Conservation (phyloP, 2,888 invertebrate species). For the Andrena bicolor region DNA sequence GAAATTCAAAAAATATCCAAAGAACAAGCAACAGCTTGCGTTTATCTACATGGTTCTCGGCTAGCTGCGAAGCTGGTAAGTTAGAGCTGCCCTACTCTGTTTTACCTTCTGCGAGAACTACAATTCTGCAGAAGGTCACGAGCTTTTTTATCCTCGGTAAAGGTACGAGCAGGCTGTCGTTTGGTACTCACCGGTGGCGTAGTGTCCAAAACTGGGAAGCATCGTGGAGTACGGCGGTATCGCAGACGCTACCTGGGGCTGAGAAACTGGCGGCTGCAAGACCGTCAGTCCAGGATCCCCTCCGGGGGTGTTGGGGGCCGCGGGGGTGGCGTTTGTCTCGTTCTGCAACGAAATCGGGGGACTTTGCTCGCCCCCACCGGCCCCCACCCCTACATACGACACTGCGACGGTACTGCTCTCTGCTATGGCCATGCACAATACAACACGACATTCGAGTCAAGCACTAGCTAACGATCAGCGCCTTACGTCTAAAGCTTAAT, state of each 20-base stretch:
- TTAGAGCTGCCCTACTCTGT: conserved; percentile 53
- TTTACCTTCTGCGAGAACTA: conserved; percentile 59
- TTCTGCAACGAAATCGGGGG: conserved; percentile 83
- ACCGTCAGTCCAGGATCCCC: conserved; percentile 86
- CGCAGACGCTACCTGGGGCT: conserved; percentile 84
- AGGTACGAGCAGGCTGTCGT: conserved; percentile 56
- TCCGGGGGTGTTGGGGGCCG: conserved; percentile 82
- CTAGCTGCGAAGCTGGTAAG: conserved; percentile 55
- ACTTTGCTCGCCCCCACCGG: conserved; percentile 84
- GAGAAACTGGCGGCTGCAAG: conserved; percentile 87
- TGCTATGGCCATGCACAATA: conserved; percentile 83
- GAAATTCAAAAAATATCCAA: background rate
- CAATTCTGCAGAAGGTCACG: conserved; percentile 28
- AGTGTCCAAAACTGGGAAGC: conserved; percentile 90
- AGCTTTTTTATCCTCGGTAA: conserved; percentile 29
- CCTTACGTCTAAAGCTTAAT: conserved; percentile 79
- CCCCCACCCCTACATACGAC: conserved; percentile 83
- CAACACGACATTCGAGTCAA: conserved; percentile 84
- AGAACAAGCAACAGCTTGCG: background rate
- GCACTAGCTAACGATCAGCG: conserved; percentile 81
- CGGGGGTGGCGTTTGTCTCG: conserved; percentile 84
- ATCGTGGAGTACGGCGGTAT: conserved; percentile 88
- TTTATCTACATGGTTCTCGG: background rate
- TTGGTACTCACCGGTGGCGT: conserved; percentile 88
- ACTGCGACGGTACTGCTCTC: conserved; percentile 84